phyloP scores from a whole-genome alignment of 2,888 invertebrate genomes.

The Choristoneura rosaceana region DNA sequence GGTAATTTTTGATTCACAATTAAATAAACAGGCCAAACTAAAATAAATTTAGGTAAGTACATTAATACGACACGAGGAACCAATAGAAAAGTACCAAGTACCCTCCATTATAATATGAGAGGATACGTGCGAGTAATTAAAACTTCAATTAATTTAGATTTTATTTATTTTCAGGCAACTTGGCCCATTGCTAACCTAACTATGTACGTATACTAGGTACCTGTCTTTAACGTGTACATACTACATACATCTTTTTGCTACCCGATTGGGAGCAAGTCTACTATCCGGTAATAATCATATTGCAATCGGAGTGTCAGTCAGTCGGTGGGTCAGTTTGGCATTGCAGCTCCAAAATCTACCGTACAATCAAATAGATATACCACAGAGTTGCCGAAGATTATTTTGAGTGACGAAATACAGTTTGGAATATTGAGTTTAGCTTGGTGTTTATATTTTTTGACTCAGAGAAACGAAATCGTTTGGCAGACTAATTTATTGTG shows the following conservation, averaged over 20 bases:
- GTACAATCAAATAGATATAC: too few relatives aligned
- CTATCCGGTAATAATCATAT: neutral
- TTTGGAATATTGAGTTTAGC: too few relatives aligned
- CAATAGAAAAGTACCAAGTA: too few relatives aligned
- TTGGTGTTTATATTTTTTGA: too few relatives aligned
- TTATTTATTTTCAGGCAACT: slow-evolving; percentile 4
- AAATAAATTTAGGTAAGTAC: neutral
- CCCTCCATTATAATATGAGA: neutral
- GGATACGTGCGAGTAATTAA: neutral
- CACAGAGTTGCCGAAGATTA: too few relatives aligned
- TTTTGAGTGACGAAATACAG: too few relatives aligned
- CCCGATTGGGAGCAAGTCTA: neutral
- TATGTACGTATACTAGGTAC: slow-evolving; percentile 1
- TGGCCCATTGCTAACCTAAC: slow-evolving; percentile 1
- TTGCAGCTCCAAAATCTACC: neutral
- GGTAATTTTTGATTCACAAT: neutral
- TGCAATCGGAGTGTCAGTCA: neutral
- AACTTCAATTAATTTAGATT: neutral
- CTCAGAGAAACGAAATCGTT: too few relatives aligned
- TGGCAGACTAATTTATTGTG: too few relatives aligned
- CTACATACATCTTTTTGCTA: neutral
- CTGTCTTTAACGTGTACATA: neutral
- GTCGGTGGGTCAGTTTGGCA: neutral
- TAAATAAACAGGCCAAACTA: neutral
- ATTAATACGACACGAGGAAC: too few relatives aligned